Evolutionary conservation across 2,888 invertebrate species (phyloP), one percentile per base, ranked within the genome.

Genomic region (Helobdella robusta): DNA sequence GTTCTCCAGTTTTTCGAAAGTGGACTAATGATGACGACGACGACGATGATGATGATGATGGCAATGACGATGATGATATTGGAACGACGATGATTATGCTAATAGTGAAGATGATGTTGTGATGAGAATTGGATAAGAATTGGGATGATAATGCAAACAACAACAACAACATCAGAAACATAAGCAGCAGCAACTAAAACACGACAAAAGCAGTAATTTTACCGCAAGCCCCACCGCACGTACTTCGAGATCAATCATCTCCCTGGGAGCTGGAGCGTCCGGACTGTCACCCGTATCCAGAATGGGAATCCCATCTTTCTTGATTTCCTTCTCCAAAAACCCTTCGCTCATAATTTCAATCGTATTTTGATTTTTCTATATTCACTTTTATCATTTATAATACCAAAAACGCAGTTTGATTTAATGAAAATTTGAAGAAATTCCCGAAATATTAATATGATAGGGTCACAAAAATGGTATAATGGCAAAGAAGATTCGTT

Each of bases 251-350:
- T 70, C 70, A 50, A 70, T 70, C 70, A 81, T 99, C 95, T 74
- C 98, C 69, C 95, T 84, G 0, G 98, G 97, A 75, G 94, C 93
- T 0, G 98, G 98, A 15, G 98, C 97, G 81, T 97, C 95, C 0
- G 97, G 97, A 77, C 91, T 94, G 79, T 98, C 97, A 2, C 95
- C 95, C 0, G 94, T 94, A 79, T 97, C 97, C 78, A 94, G 80
- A 91, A 98, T 95, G 0, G 94, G 94, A 75, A 98, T 95, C 2
- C 87, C 92, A 81, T 97, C 97, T 74, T 91, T 92, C 73, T 91
- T 89, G 73, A 98, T 97, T 82, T 98, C 97, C 76, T 93, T 94
- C 81, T 99, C 98, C 76, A 99, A 81, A 78, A 93, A 98, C 23
- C 83, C 82, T 78, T 68, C 8, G 66, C 59, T 35, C 28, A 54